These are phyloP conservation scores for Drosophila murphyi DNA, from an alignment of 1,140 invertebrate species.

Conservation along the genomic window DNA sequence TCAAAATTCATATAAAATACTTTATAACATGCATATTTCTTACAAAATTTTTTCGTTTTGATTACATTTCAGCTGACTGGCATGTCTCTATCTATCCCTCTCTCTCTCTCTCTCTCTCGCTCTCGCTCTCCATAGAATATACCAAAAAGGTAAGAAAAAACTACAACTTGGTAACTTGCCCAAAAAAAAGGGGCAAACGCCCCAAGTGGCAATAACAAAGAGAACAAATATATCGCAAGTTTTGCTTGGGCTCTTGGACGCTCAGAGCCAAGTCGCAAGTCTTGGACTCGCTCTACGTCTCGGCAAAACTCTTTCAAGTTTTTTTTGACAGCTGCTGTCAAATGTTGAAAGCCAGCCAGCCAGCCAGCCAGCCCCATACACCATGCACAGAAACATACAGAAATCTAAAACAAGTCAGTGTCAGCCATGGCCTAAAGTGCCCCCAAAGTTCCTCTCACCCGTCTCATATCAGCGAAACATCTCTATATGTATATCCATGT, in stretches of 20 bases:
- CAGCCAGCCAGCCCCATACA: conserved; percentile 49
- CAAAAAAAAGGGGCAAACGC: conserved; percentile 40
- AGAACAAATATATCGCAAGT: conserved; percentile 60
- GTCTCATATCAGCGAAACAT: conserved; percentile 57
- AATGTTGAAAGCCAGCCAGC: conserved; percentile 78
- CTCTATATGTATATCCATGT: conserved; percentile 49
- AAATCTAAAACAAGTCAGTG: conserved; percentile 79
- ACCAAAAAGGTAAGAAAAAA: conserved; percentile 36
- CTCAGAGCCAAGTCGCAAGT: conserved; percentile 43
- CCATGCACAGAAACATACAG: conserved; percentile 38
- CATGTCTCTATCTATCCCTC: background rate
- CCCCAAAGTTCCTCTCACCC: conserved; percentile 35
- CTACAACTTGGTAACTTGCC: conserved; percentile 37
- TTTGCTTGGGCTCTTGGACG: conserved; percentile 57
- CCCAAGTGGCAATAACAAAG: conserved; percentile 60
- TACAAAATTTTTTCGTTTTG: conserved; percentile 23
- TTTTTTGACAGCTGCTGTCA: conserved; percentile 81
- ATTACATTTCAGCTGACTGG: conserved; percentile 33
- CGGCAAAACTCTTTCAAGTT: conserved; percentile 80
- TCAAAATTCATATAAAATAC: background rate
- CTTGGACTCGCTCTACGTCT: conserved; percentile 59
- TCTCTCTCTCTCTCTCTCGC: too few relatives aligned
- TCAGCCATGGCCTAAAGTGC: conserved; percentile 54
- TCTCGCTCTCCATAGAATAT: background rate
- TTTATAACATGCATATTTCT: conserved; percentile 15